phyloP scores from a whole-genome alignment of 2,888 invertebrate species.

The Daptonema setosum region DNA sequence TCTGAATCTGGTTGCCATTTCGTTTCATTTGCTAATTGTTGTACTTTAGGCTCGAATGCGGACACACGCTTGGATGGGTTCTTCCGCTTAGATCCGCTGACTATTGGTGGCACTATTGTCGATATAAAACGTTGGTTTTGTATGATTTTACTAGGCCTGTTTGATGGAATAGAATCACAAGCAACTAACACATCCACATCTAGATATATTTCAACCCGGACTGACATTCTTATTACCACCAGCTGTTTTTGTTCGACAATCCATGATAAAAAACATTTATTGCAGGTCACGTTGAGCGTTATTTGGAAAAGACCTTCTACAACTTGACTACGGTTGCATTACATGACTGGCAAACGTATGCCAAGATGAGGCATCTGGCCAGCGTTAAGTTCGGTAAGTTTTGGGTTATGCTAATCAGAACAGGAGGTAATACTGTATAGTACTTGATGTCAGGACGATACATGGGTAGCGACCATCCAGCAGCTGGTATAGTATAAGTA shows the following conservation, averaged over 20 bases:
- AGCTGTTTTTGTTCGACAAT: background rate
- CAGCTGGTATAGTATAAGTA: no score
- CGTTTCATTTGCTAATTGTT: no score
- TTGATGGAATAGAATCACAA: no score
- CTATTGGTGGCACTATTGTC: slow-evolving; percentile 9
- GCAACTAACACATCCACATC: no score
- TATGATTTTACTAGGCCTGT: no score
- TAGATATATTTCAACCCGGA: background rate
- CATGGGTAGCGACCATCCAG: no score
- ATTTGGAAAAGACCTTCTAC: slow-evolving; percentile 80
- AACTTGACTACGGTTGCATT: slow-evolving; percentile 86
- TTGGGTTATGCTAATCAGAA: no score
- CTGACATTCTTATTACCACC: background rate
- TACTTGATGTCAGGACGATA: no score
- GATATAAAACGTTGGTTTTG: slow-evolving; percentile 11
- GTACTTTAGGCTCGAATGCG: no score
- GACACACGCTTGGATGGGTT: slow-evolving; percentile 5
- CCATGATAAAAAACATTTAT: background rate
- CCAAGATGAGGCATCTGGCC: slow-evolving; percentile 82
- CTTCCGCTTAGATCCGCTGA: slow-evolving; percentile 9
- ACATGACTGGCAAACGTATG: slow-evolving; percentile 91
- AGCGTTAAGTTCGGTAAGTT: slow-evolving; percentile 20
- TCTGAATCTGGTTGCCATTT: no score
- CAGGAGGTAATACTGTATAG: no score
- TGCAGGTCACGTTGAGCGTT: slow-evolving; percentile 50